These are phyloP conservation scores for Paradisaea rubra DNA, from an alignment of 2,113 vertebrate species.

Conservation along the genomic window DNA sequence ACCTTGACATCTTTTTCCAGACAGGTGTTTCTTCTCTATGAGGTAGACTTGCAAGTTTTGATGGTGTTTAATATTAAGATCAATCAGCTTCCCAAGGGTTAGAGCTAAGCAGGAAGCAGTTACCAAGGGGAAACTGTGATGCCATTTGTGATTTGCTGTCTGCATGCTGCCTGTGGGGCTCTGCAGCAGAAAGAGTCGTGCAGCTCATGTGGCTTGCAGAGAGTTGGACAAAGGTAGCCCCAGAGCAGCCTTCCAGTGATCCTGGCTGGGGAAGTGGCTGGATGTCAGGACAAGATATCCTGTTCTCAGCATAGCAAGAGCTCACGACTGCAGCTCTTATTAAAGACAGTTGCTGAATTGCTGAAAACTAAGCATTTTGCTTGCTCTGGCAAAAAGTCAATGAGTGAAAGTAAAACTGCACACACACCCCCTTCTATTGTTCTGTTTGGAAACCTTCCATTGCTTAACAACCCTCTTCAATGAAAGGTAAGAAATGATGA, in stretches of 20 bases:
- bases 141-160: background rate
- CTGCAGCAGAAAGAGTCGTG: background rate
- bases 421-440: background rate
- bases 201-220: background rate
- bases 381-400: slow-evolving; percentile 45
- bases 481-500: background rate
- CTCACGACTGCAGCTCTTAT: background rate
- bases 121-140: background rate
- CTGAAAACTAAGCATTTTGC: slow-evolving; percentile 8
- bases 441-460: slow-evolving; percentile 45
- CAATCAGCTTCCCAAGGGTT: background rate
- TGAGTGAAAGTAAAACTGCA: slow-evolving; percentile 36
- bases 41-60: background rate
- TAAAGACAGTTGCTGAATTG: background rate
- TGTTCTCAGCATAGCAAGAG: background rate
- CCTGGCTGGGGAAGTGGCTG: background rate
- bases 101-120: background rate
- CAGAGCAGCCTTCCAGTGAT: background rate
- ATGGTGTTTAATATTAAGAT: background rate
- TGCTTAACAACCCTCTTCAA: background rate
- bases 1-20: background rate
- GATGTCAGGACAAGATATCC: background rate
- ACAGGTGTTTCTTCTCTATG: background rate
- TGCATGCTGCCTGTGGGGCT: background rate
- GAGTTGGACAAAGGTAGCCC: background rate